phyloP scores from a whole-genome alignment of 2,113 vertebrate species.

The Ictalurus furcatus region DNA sequence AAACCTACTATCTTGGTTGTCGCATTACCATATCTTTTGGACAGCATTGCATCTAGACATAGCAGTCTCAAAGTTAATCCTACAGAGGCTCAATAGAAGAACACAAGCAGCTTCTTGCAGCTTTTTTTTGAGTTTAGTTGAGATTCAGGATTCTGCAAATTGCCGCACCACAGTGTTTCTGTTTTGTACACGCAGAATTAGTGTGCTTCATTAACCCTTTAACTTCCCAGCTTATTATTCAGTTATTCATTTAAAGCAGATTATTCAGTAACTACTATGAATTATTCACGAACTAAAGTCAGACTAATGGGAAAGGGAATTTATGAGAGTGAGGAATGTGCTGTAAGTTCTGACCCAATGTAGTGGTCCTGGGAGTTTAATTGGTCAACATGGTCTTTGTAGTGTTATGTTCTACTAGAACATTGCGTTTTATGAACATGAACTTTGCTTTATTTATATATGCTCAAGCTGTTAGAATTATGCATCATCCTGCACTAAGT shows the following conservation, averaged over 20 bases:
- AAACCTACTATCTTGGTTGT: constrained; percentile 50
- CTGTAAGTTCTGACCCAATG: not conserved
- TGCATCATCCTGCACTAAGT: not conserved
- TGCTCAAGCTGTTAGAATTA: not conserved
- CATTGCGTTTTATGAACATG: not conserved
- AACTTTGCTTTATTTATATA: not conserved
- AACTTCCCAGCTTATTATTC: not conserved
- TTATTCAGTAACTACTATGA: not conserved
- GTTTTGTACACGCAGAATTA: not conserved
- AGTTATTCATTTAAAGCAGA: not conserved
- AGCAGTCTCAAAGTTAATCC: constrained; percentile 61
- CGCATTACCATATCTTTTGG: constrained; percentile 57
- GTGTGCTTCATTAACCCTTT: not conserved
- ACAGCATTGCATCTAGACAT: constrained; percentile 45
- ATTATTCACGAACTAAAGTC: constrained; percentile 11
- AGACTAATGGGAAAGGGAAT: not conserved
- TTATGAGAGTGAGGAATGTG: not conserved
- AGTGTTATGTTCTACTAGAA: not conserved
- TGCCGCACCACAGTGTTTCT: not conserved
- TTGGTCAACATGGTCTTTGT: not conserved
- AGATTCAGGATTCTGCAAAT: constrained; percentile 2
- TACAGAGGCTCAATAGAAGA: constrained; percentile 62
- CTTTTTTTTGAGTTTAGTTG: not conserved
- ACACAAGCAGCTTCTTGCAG: constrained; percentile 33
- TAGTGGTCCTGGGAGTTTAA: constrained; percentile 14